A percentile compares a stretch with the other conserved stretches of the same genome.
Conservation (phyloP, 2,113 vertebrate genomes). For the Calypte anna region DNA sequence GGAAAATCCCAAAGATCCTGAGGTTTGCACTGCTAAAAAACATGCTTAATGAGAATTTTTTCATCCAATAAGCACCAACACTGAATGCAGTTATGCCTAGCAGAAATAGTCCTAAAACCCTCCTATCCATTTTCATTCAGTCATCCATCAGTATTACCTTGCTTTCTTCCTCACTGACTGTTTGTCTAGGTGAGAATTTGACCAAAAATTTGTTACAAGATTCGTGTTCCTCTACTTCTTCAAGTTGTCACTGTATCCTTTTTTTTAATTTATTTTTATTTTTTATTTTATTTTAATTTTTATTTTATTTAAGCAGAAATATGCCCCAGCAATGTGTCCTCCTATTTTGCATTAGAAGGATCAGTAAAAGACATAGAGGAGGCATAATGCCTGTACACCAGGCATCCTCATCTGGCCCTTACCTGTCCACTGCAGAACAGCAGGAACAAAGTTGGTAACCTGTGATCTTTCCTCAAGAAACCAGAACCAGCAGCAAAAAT, state of each 20-base stretch:
- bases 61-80: neutral
- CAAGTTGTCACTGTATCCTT: neutral
- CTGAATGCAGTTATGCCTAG: neutral
- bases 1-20: neutral
- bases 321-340: neutral
- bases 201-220: neutral
- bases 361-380: neutral
- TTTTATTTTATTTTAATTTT: no score
- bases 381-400: neutral
- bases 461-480: neutral
- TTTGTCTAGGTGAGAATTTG: neutral
- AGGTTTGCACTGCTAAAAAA: neutral
- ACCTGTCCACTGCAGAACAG: neutral
- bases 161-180: neutral
- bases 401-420: neutral
- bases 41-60: neutral
- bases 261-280: neutral
- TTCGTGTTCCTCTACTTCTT: neutral
- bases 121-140: neutral
- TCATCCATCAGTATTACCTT: neutral
- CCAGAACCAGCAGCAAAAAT: neutral
- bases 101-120: neutral
- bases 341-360: neutral
- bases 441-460: neutral
- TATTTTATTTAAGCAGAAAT: neutral